Conservation (phyloP, 2,113 vertebrate species). For the Ceyx melanurus region DNA sequence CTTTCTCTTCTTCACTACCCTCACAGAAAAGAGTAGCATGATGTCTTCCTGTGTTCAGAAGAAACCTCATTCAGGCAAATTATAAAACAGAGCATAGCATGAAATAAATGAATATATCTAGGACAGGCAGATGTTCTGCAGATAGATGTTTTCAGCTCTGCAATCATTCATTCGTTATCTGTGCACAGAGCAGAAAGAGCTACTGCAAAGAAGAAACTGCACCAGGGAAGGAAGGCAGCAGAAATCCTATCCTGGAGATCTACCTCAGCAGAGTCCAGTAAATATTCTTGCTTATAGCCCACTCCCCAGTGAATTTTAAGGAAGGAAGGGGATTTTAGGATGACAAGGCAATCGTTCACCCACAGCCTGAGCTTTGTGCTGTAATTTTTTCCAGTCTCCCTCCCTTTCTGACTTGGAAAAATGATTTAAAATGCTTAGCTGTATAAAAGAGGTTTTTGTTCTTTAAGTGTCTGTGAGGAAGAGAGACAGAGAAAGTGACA, state of each 20-base stretch:
- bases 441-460: conserved; percentile 59
- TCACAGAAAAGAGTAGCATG: background rate
- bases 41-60: background rate
- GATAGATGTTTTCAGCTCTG: background rate
- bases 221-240: background rate
- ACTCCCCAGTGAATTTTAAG: background rate
- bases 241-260: background rate
- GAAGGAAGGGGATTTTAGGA: conserved; percentile 27
- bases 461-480: conserved; percentile 34
- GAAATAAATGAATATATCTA: background rate
- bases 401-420: conserved; percentile 48
- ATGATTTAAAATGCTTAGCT: conserved; percentile 53
- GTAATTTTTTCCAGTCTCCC: conserved; percentile 58
- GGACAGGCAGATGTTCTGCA: background rate
- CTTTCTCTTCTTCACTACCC: background rate
- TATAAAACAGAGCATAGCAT: background rate
- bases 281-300: background rate
- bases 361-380: conserved; percentile 20
- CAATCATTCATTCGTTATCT: background rate
- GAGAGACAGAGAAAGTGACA: conserved; percentile 32
- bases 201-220: background rate
- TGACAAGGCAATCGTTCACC: conserved; percentile 53
- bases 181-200: background rate
- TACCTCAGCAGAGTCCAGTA: background rate
- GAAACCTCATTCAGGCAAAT: background rate